Percentiles rank a stretch among this genome's conserved stretches.
Conservation (phyloP, 64 coral and sea anemone genomes). For the Exaiptasia diaphana region DNA sequence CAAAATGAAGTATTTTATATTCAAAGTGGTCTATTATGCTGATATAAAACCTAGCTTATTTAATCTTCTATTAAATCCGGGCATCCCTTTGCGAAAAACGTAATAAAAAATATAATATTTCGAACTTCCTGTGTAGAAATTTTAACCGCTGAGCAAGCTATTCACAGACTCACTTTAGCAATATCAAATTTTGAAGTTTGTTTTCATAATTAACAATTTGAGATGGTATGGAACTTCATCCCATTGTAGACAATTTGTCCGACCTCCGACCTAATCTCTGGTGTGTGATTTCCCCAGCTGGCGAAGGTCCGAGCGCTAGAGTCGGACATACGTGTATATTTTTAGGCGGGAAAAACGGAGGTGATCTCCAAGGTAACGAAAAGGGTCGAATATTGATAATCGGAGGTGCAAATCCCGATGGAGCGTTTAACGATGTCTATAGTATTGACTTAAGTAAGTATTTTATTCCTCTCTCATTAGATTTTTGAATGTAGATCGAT, state of each 20-base stretch:
- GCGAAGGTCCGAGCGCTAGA: constrained; percentile 78
- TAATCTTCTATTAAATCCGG: too few relatives aligned
- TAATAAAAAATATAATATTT: too few relatives aligned
- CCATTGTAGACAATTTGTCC: constrained; percentile 72
- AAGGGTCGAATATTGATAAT: constrained; percentile 52
- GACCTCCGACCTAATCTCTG: constrained; percentile 73
- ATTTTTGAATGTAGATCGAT: too few relatives aligned
- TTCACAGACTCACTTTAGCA: background rate
- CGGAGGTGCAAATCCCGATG: constrained; percentile 96
- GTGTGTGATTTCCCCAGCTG: constrained; percentile 88
- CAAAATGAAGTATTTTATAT: background rate
- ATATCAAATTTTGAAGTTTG: background rate
- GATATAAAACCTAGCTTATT: too few relatives aligned
- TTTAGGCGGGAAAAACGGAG: background rate
- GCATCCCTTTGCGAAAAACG: too few relatives aligned
- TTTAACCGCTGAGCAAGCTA: constrained; percentile 1
- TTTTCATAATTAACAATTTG: background rate
- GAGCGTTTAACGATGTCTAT: constrained; percentile 81
- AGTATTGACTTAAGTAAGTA: constrained; percentile 67
- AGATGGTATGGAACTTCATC: constrained; percentile 79
- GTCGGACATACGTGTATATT: constrained; percentile 90
- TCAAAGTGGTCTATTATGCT: too few relatives aligned
- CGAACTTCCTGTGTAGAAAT: too few relatives aligned
- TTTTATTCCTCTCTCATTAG: background rate
- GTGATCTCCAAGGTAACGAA: background rate